phyloP scores from a whole-genome alignment of 2,888 invertebrate species.

The Mechanitis messenoides region DNA sequence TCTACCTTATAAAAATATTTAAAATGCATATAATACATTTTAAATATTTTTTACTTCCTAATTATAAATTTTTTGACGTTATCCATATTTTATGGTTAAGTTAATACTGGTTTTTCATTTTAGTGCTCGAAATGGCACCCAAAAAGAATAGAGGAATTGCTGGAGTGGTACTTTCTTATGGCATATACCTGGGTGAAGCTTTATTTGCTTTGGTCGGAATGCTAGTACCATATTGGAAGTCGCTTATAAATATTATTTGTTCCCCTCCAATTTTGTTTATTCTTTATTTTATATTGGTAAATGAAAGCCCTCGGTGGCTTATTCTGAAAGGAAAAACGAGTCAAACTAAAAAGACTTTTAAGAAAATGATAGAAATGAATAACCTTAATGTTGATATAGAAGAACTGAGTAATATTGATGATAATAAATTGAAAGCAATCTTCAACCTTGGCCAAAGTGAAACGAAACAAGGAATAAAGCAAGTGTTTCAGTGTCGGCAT shows the following conservation, averaged over 20 bases:
- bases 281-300: not conserved
- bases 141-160: constrained; percentile 48
- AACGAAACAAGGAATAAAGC: not conserved
- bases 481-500: constrained; percentile 45
- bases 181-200: constrained; percentile 54
- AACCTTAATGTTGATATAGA: not conserved
- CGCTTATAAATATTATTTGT: constrained; percentile 50
- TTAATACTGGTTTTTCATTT: constrained; percentile 18
- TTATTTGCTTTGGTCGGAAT: constrained; percentile 55
- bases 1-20: not conserved
- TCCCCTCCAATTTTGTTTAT: constrained; percentile 43
- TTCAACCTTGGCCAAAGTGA: not conserved
- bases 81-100: not conserved
- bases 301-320: constrained; percentile 1
- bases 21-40: too few species aligned
- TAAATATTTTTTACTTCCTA: too few species aligned
- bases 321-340: not conserved
- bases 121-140: constrained; percentile 61
- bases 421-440: not conserved
- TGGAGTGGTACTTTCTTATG: constrained; percentile 52
- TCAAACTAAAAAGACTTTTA: not conserved
- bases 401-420: not conserved
- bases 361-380: not conserved
- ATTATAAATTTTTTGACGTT: too few species aligned
- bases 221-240: constrained; percentile 57